A percentile compares a stretch with the other conserved stretches of the same genome.
These are phyloP conservation scores for Psilanteris sp. DNA, from an alignment of 1,140 invertebrate species.

Conservation along the genomic window DNA sequence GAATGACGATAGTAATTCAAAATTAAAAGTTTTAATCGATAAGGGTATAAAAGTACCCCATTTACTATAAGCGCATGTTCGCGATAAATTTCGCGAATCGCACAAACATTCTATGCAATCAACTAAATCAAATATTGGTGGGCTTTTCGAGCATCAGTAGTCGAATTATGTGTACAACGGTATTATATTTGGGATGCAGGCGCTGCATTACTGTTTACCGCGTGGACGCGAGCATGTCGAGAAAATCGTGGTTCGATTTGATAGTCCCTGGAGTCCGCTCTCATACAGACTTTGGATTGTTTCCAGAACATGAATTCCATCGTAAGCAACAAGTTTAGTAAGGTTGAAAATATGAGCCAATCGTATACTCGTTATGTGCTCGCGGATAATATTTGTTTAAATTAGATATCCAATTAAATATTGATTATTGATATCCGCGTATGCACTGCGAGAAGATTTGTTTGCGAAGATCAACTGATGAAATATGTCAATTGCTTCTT, in stretches of 20 bases:
- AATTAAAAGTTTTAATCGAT: constrained; percentile 1
- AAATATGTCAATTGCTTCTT: neutral
- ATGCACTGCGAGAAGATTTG: neutral
- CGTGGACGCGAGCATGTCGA: constrained; percentile 21
- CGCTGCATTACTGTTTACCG: constrained; percentile 32
- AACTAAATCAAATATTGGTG: constrained; percentile 66
- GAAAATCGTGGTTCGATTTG: constrained; percentile 23
- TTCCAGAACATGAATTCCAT: constrained; percentile 63
- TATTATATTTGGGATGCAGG: constrained; percentile 40
- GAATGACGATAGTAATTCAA: neutral
- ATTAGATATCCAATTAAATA: constrained; percentile 20
- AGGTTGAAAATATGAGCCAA: constrained; percentile 3
- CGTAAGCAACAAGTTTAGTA: constrained; percentile 70
- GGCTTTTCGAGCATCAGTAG: constrained; percentile 22
- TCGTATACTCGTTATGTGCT: constrained; percentile 19
- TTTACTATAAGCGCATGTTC: constrained; percentile 6
- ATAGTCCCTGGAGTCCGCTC: constrained; percentile 22
- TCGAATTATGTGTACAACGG: constrained; percentile 39
- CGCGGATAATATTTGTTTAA: constrained; percentile 17
- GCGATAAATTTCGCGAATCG: constrained; percentile 65
- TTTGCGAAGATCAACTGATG: neutral
- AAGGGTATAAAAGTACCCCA: constrained; percentile 21
- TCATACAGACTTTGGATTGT: constrained; percentile 63
- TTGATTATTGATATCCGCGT: constrained; percentile 18
- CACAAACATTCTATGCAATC: constrained; percentile 61